A percentile compares a stretch with the other conserved stretches of the same genome.
phyloP scores from a whole-genome alignment of 2,797 vertebrate species.

The Anisognathus igniventris region DNA sequence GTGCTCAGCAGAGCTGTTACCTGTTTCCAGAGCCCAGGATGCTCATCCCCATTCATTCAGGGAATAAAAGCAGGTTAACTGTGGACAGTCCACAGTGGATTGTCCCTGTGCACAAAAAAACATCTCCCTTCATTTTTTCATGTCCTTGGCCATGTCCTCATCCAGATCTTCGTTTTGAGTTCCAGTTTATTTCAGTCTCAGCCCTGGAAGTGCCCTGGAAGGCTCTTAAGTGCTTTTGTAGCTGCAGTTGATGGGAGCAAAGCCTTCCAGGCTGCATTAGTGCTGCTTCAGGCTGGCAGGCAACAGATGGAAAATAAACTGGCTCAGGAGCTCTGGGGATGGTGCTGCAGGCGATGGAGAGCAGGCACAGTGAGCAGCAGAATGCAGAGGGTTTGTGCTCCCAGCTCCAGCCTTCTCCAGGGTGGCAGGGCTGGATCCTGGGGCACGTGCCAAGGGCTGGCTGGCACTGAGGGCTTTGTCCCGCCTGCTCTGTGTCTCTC shows the following conservation, averaged over 20 bases:
- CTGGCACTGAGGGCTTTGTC: not conserved
- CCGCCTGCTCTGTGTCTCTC: not conserved
- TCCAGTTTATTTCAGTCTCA: not conserved
- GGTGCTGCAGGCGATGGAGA: conserved; percentile 2
- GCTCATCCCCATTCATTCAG: not conserved
- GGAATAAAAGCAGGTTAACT: not conserved
- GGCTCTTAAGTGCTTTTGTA: conserved; percentile 43
- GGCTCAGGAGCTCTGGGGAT: conserved; percentile 36
- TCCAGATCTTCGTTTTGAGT: not conserved
- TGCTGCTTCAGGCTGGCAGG: conserved; percentile 63
- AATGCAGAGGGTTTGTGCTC: not conserved
- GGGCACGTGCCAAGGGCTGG: not conserved
- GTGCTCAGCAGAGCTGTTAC: not conserved
- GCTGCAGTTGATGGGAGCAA: conserved; percentile 27
- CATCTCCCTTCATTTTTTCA: not conserved
- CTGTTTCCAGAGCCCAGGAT: not conserved
- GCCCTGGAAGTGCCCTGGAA: conserved; percentile 4
- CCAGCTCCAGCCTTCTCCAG: not conserved
- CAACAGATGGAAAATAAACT: conserved; percentile 59
- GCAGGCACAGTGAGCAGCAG: conserved; percentile 12
- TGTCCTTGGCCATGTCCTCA: not conserved
- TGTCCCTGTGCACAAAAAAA: not conserved
- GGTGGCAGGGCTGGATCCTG: not conserved
- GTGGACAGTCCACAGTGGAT: rapidly evolving
- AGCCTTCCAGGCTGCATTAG: conserved; percentile 59